A percentile compares a stretch with the other conserved stretches of the same genome.
Evolutionary conservation across 2,113 vertebrate species (phyloP).

Genomic region (Recurvirostra avosetta): DNA sequence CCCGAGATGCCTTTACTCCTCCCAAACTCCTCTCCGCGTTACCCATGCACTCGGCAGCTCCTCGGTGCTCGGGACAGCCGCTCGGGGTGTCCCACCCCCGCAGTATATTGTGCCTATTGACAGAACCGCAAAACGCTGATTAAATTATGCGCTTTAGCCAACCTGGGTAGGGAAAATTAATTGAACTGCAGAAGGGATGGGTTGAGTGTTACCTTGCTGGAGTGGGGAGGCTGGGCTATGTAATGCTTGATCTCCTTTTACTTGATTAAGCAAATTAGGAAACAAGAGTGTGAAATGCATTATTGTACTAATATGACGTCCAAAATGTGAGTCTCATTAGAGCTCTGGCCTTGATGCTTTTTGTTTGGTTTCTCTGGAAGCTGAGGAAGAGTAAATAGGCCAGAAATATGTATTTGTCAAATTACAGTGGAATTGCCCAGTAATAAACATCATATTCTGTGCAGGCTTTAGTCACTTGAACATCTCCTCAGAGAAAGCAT

Average conservation of each 20-base stretch:
- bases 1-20: rapidly evolving
- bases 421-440: background rate
- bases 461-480: background rate
- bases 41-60: rapidly evolving
- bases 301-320: conserved; percentile 12
- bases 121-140: background rate
- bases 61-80: background rate
- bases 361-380: background rate
- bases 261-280: conserved; percentile 58
- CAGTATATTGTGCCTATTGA: background rate
- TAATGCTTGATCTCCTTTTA: conserved; percentile 53
- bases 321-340: conserved; percentile 46
- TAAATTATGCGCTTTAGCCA: conserved; percentile 37
- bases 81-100: background rate
- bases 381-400: background rate
- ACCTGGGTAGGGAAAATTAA: conserved; percentile 27
- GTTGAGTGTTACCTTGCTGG: conserved; percentile 14
- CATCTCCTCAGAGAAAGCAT: background rate
- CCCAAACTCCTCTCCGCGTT: background rate
- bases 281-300: conserved; percentile 61
- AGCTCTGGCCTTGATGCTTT: background rate
- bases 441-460: background rate
- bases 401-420: background rate
- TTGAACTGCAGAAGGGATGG: conserved; percentile 4
- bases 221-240: background rate